Conservation (phyloP, 2,888 invertebrate genomes). For the Gari tellinella region DNA sequence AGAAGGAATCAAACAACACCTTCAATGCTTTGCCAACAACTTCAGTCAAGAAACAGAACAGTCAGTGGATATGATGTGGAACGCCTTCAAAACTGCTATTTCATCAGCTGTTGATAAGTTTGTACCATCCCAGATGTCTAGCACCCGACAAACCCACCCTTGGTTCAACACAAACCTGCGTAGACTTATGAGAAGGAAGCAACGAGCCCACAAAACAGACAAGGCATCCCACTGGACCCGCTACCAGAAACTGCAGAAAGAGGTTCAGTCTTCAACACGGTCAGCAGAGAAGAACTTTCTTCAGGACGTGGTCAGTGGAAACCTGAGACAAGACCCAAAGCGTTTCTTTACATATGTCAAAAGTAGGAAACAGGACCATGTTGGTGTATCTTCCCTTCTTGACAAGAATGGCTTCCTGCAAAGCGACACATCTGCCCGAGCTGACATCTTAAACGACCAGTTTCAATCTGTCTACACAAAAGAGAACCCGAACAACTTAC, state of each 20-base stretch:
- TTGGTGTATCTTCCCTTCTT: conserved; percentile 23
- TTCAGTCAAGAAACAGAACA: no score
- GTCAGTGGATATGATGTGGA: conserved; percentile 1
- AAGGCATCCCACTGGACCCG: no score
- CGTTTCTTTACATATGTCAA: conserved; percentile 22
- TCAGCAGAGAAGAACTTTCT: conserved; percentile 1
- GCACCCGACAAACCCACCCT: conserved; percentile 19
- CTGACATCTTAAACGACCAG: conserved; percentile 33
- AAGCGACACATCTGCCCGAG: conserved; percentile 11
- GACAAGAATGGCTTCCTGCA: conserved; percentile 24
- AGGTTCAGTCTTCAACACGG: not conserved
- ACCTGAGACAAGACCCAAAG: conserved; percentile 9
- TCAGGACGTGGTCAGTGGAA: conserved; percentile 1
- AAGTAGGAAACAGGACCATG: conserved; percentile 19
- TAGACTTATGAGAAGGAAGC: not conserved
- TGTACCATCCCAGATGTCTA: conserved; percentile 31
- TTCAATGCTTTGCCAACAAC: no score
- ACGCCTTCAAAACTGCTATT: conserved; percentile 1
- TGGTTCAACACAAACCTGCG: conserved; percentile 22
- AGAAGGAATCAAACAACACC: no score
- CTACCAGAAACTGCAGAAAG: not conserved
- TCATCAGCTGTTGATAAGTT: conserved; percentile 13
- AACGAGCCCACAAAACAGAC: conserved; percentile 14
- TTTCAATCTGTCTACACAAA: conserved; percentile 34
- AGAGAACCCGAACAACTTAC: conserved; percentile 10